phyloP scores from a whole-genome alignment of 2,888 invertebrate species.

The Augochlorella aurata region DNA sequence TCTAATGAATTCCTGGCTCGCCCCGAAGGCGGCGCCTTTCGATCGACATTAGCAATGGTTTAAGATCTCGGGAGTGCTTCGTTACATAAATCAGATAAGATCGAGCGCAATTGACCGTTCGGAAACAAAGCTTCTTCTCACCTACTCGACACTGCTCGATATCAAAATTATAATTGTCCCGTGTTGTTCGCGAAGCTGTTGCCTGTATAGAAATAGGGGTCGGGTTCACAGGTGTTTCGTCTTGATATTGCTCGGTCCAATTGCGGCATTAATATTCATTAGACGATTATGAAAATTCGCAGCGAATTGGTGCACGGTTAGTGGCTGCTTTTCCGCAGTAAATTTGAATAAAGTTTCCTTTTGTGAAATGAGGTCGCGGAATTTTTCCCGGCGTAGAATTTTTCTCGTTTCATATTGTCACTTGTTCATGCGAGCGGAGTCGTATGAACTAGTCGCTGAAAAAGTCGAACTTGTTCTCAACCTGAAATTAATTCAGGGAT shows the following conservation, averaged over 20 bases:
- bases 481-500: neutral
- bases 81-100: slow-evolving; percentile 16
- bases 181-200: neutral
- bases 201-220: neutral
- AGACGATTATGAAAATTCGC: neutral
- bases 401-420: neutral
- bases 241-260: neutral
- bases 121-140: neutral
- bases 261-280: slow-evolving; percentile 31
- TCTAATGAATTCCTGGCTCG: slow-evolving; percentile 38
- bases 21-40: neutral
- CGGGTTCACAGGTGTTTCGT: neutral
- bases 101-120: slow-evolving; percentile 13
- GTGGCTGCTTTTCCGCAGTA: slow-evolving; percentile 3
- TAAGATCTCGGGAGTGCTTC: neutral
- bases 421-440: neutral
- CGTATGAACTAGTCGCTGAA: neutral
- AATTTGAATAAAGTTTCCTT: slow-evolving; percentile 13
- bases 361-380: neutral
- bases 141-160: neutral
- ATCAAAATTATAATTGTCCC: neutral
- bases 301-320: neutral
- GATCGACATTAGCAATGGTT: slow-evolving; percentile 22
- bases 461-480: neutral
- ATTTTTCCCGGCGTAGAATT: neutral